A percentile compares a stretch with the other conserved stretches of the same genome.
Conservation (phyloP, 2,797 vertebrate genomes). For the Bucorvus abyssinicus region DNA sequence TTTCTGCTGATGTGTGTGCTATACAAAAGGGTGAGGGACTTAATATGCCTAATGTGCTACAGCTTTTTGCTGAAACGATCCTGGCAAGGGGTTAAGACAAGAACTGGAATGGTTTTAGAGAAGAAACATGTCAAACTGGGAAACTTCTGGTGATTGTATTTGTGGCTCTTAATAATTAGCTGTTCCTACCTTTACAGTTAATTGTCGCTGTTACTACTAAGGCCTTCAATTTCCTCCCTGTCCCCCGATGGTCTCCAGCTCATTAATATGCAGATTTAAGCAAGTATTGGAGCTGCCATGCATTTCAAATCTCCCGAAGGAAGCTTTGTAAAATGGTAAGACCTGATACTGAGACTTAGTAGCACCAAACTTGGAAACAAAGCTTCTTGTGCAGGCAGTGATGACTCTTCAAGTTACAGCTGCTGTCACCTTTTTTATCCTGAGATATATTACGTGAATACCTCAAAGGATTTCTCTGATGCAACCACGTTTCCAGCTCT, state of each 20-base stretch:
- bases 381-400: not conserved
- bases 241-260: not conserved
- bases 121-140: not conserved
- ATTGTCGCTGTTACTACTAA: slow-evolving; percentile 35
- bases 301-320: slow-evolving; percentile 58
- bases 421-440: slow-evolving; percentile 35
- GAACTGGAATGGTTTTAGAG: not conserved
- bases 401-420: slow-evolving; percentile 47
- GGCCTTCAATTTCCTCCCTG: slow-evolving; percentile 32
- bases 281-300: slow-evolving; percentile 1
- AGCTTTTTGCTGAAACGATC: not conserved
- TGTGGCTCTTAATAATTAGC: not conserved
- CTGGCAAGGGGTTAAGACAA: not conserved
- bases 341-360: slow-evolving; percentile 42
- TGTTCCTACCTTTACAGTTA: slow-evolving; percentile 38
- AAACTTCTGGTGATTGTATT: slow-evolving; percentile 15
- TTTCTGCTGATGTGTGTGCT: not conserved
- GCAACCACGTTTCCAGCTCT: not conserved
- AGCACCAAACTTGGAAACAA: slow-evolving; percentile 36
- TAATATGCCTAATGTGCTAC: not conserved
- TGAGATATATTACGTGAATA: slow-evolving; percentile 28
- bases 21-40: not conserved
- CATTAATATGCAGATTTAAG: slow-evolving; percentile 52
- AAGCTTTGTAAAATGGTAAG: slow-evolving; percentile 55
- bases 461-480: slow-evolving; percentile 21